phyloP scores from a whole-genome alignment of 2,888 invertebrate genomes.

The Bombylius discolor region DNA sequence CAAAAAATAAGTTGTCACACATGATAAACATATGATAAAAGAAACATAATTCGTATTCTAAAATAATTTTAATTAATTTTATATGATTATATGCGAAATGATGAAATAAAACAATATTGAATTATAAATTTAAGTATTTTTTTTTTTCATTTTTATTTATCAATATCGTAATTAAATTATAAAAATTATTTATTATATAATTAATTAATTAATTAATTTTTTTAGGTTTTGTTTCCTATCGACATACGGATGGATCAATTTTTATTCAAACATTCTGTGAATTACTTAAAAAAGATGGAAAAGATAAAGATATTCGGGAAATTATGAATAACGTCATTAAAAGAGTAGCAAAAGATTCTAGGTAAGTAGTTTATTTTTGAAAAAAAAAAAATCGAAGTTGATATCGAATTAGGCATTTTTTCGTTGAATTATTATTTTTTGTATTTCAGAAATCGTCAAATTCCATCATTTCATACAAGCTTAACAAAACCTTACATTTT shows the following conservation, averaged over 20 bases:
- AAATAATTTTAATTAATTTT: no score
- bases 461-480: conserved; percentile 29
- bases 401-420: no score
- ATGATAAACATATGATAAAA: no score
- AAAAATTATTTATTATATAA: no score
- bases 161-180: no score
- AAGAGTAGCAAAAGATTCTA: conserved; percentile 18
- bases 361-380: conserved; percentile 10
- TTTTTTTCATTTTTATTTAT: no score
- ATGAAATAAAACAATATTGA: no score
- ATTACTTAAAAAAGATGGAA: conserved; percentile 20
- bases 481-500: conserved; percentile 29
- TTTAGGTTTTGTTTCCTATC: conserved; percentile 30
- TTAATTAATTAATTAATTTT: not conserved
- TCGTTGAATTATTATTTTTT: not conserved
- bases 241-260: conserved; percentile 26
- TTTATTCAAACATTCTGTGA: conserved; percentile 31
- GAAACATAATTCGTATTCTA: no score
- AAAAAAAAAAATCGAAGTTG: no score
- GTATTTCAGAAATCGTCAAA: conserved; percentile 24
- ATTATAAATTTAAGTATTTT: no score
- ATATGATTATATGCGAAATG: no score
- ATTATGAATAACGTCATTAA: conserved; percentile 27
- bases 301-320: conserved; percentile 22
- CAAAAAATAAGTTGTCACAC: no score